Evolutionary conservation across 2,797 vertebrate genomes (phyloP).

Genomic region (Notolepis coatsorum): DNA sequence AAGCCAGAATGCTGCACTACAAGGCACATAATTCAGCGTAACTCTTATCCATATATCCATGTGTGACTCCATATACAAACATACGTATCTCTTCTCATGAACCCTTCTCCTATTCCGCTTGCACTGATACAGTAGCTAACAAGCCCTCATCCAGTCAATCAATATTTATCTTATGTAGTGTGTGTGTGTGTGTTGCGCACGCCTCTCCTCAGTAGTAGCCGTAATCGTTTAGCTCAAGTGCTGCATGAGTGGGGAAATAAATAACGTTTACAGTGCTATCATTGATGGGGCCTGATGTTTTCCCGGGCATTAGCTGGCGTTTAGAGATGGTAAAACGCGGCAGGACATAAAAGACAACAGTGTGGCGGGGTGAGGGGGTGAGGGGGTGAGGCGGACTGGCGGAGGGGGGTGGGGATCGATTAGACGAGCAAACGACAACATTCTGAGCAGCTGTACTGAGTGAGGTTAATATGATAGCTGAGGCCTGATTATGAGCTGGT

Average conservation of each 20-base stretch:
- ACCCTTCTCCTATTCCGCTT: conserved; percentile 26
- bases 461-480: conserved; percentile 51
- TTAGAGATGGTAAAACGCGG: conserved; percentile 76
- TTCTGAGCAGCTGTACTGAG: conserved; percentile 67
- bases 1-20: conserved; percentile 46
- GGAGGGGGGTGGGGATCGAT: conserved; percentile 76
- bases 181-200: conserved; percentile 48
- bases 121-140: conserved; percentile 65
- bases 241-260: conserved; percentile 80
- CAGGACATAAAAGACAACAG: conserved; percentile 80
- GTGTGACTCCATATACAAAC: conserved; percentile 44
- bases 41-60: conserved; percentile 23
- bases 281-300: conserved; percentile 75
- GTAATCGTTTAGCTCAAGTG: conserved; percentile 80
- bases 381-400: no score
- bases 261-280: conserved; percentile 80
- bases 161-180: conserved; percentile 81
- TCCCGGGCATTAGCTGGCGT: conserved; percentile 76
- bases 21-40: conserved; percentile 27
- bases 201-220: conserved; percentile 61
- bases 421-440: conserved; percentile 73
- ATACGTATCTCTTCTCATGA: conserved; percentile 50
- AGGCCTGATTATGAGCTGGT: conserved; percentile 33
- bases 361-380: no score
- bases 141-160: conserved; percentile 77